A percentile compares a stretch with the other conserved stretches of the same genome.
Evolutionary conservation across 2,113 vertebrate genomes (phyloP).

Genomic region (Nicator chloris): DNA sequence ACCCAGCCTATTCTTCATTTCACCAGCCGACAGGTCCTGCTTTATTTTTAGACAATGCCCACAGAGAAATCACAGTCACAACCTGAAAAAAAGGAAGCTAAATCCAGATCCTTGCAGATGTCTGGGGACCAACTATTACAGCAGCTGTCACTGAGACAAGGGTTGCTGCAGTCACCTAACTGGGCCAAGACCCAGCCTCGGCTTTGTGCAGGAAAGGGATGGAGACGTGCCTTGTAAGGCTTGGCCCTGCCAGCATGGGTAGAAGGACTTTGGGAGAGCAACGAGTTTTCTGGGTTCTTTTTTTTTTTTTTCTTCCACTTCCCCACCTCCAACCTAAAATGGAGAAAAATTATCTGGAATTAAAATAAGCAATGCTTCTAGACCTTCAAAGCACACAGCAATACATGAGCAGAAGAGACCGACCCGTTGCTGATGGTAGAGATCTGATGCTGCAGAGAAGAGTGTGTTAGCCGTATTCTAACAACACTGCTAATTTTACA

Average conservation of each 20-base stretch:
- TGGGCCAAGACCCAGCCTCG: accelerated
- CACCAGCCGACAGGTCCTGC: accelerated
- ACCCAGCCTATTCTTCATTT: background rate
- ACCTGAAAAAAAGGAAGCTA: background rate
- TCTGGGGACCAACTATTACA: background rate
- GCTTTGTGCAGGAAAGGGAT: background rate
- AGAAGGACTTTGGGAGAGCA: background rate
- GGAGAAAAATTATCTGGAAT: background rate
- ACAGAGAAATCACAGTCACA: background rate
- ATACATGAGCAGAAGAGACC: background rate
- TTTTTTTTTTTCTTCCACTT: background rate
- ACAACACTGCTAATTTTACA: background rate
- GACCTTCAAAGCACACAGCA: background rate
- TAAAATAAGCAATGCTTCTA: background rate
- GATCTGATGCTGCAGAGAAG: background rate
- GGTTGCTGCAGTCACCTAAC: background rate
- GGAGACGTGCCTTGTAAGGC: background rate
- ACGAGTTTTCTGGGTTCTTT: accelerated
- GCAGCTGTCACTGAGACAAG: background rate
- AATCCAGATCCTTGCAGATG: background rate
- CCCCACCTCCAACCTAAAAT: background rate
- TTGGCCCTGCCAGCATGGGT: background rate
- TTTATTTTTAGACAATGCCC: background rate
- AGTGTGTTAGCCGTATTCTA: background rate
- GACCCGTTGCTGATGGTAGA: accelerated